Base-by-base conservation (phyloP, 2,797 vertebrate species). In the Capromys pilorides region DNA sequence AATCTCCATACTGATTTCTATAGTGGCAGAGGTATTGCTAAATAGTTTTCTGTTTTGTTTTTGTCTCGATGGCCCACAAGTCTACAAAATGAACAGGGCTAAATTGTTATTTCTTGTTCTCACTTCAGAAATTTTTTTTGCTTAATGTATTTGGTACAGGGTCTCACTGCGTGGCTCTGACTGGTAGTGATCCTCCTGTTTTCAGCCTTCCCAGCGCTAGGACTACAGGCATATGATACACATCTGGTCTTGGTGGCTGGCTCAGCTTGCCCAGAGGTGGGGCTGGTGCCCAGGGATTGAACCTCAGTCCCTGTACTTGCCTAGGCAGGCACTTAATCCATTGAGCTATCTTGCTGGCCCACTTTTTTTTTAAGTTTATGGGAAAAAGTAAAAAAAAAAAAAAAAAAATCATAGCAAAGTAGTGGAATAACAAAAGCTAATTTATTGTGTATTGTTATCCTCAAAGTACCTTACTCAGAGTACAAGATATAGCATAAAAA, bases 1-100 rank as follows among this genome's bases (percentile, higher is more conserved):
- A 54, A 54, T 54, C 51, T 13, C 4, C 51, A 13, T 54, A 54
- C 51, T 54, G 51, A 16, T 54, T 54, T 54, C 51, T 13, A 54
- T 54, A 54, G 33, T 33, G 62, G 93, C 19, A 54, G 61, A 39
- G 78, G 62, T 26, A 21, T 41, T 79, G 57, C 51, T 87, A 19
- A 75, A 41, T 81, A 91, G 41, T 92, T 87, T 94, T 86, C 67
- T 26, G 0, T 89, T 85, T 93, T 86, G 33, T 90, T 87, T 96
- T 45, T 54, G 51, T 93, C 45, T 49, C 75, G 36, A 83, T 26
- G 16, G 89, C 54, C 75, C 69, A 36, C 36, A 33, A 28, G 39
- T 22, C 91, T 90, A 94, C 31, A 80, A 85, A 95, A 67, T 64
- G 66, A 90, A 7, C 69, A 83, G 2, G 71, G 59, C 64, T 85